phyloP scores from a whole-genome alignment of 2,888 invertebrate species.

The Cordilura impudica region DNA sequence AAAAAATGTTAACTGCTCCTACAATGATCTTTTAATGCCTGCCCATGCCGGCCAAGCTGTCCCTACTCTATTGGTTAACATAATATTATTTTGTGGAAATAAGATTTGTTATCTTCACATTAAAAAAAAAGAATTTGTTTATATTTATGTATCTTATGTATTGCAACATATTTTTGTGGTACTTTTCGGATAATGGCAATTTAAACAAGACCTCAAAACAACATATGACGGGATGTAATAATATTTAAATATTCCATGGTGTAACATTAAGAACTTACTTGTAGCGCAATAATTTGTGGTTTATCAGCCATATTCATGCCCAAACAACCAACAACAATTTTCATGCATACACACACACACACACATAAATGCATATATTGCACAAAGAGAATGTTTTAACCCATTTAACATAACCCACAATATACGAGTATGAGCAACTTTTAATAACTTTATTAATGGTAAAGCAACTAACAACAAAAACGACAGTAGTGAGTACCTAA shows the following conservation, averaged over 20 bases:
- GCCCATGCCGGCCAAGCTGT: too few relatives aligned
- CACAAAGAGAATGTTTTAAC: conserved; percentile 45
- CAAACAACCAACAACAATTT: background rate
- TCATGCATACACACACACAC: background rate
- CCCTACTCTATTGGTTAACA: too few relatives aligned
- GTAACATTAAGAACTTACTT: conserved; percentile 62
- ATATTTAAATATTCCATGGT: conserved; percentile 56
- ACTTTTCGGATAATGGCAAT: conserved; percentile 47
- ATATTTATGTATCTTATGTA: background rate
- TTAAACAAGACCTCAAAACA: conserved; percentile 52
- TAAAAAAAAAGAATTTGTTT: too few relatives aligned
- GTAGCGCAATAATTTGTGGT: conserved; percentile 62
- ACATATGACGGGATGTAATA: conserved; percentile 12
- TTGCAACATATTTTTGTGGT: conserved; percentile 56
- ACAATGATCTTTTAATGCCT: too few relatives aligned
- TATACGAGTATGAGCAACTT: conserved; percentile 40
- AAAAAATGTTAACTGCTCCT: too few relatives aligned
- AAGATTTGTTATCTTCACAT: too few relatives aligned
- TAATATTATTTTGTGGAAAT: too few relatives aligned
- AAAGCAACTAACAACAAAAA: conserved; percentile 27
- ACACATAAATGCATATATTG: conserved; percentile 5
- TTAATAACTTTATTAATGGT: conserved; percentile 60
- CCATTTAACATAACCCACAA: conserved; percentile 49
- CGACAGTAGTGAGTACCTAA: conserved; percentile 3
- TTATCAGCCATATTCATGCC: conserved; percentile 27